A percentile compares a stretch with the other conserved stretches of the same genome.
Conservation (phyloP, 2,888 invertebrate genomes). For the Stenolophus ochropezus region DNA sequence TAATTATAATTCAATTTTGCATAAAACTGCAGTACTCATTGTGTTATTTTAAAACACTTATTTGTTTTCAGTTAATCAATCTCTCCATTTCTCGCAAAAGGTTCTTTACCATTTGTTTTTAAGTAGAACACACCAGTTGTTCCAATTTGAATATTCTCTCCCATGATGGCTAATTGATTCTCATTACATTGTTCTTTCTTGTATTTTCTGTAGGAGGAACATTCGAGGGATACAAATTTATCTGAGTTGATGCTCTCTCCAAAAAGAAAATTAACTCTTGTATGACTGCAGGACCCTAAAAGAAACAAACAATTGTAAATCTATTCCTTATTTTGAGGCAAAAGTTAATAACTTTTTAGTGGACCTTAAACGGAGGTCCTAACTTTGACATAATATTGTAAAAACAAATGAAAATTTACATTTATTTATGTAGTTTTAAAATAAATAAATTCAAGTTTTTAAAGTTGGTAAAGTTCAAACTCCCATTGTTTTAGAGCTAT, state of each 20-base stretch:
- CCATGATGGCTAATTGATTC: constrained; percentile 66
- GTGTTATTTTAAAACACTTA: neutral
- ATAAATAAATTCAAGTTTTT: too few species aligned
- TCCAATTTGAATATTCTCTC: constrained; percentile 68
- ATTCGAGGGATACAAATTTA: constrained; percentile 76
- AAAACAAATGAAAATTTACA: too few species aligned
- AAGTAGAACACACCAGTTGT: constrained; percentile 69
- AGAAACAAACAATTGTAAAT: neutral
- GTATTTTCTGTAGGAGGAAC: constrained; percentile 75
- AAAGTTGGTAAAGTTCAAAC: too few species aligned
- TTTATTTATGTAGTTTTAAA: too few species aligned
- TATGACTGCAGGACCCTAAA: constrained; percentile 71
- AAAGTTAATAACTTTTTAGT: neutral
- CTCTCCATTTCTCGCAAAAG: constrained; percentile 1
- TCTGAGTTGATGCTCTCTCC: constrained; percentile 77
- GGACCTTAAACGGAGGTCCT: too few species aligned
- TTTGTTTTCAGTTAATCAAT: too few species aligned
- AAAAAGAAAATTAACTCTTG: constrained; percentile 77
- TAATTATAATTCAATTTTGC: too few species aligned
- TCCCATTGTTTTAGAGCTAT: too few species aligned
- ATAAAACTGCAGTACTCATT: neutral
- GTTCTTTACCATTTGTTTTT: constrained; percentile 66
- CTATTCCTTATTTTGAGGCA: neutral
- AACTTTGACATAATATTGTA: too few species aligned
- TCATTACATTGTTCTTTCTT: constrained; percentile 71